Conservation (phyloP, 1,140 invertebrate genomes). For the Carposina sasakii region DNA sequence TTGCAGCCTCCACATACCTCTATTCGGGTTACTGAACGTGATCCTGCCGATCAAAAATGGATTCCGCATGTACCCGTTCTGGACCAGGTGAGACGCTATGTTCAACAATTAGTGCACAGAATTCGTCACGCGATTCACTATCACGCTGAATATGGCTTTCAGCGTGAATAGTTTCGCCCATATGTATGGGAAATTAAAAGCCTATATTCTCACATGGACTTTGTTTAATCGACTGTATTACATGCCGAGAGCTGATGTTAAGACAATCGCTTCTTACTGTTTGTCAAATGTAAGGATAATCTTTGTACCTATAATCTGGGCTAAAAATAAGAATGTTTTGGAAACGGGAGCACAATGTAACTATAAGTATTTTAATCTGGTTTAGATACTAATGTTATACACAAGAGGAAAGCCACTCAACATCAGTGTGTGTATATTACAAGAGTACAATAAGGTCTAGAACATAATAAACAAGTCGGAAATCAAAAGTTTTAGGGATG, state of each 20-base stretch:
- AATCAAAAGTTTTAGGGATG: not conserved
- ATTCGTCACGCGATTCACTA: slow-evolving; percentile 86
- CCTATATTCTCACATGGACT: too few relatives aligned
- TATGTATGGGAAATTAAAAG: slow-evolving; percentile 91
- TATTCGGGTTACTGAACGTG: slow-evolving; percentile 85
- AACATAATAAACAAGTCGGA: too few relatives aligned
- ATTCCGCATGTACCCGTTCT: slow-evolving; percentile 88
- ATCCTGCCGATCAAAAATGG: slow-evolving; percentile 82
- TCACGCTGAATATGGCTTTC: slow-evolving; percentile 92
- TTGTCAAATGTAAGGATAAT: not conserved
- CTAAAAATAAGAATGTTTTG: not conserved
- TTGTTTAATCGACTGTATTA: not conserved
- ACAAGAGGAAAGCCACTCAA: not conserved
- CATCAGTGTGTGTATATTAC: not conserved
- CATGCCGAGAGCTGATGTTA: slow-evolving; percentile 1
- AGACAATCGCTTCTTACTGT: too few relatives aligned
- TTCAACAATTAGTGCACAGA: slow-evolving; percentile 88
- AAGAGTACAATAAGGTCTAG: not conserved
- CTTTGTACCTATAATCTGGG: slow-evolving; percentile 2
- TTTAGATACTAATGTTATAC: too few relatives aligned
- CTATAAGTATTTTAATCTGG: not conserved
- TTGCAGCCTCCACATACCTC: slow-evolving; percentile 80
- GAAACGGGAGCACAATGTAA: not conserved
- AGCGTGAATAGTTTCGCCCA: slow-evolving; percentile 95
- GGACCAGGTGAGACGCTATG: slow-evolving; percentile 87